phyloP scores from a whole-genome alignment of 2,888 invertebrate species.

The Ophraella communa region DNA sequence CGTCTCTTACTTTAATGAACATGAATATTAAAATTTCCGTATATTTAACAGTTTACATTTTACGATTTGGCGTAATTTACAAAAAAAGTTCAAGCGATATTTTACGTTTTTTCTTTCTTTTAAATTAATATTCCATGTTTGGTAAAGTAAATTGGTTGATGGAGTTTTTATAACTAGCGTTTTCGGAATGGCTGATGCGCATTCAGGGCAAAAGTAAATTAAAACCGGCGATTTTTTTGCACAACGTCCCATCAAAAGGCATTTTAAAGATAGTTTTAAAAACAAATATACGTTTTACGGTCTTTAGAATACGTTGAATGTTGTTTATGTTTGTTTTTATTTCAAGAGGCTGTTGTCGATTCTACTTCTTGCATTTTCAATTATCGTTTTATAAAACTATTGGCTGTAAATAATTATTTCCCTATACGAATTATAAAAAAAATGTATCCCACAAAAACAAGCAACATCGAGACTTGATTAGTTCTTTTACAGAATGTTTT shows the following conservation, averaged over 20 bases:
- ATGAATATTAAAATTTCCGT: not conserved
- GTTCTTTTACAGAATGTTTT: too few relatives aligned
- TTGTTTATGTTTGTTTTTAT: not conserved
- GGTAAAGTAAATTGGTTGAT: not conserved
- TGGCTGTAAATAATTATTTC: too few relatives aligned
- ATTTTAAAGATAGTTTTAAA: not conserved
- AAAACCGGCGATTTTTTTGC: not conserved
- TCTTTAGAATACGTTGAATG: not conserved
- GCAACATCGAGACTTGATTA: too few relatives aligned
- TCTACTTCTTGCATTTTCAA: too few relatives aligned
- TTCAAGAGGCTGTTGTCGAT: too few relatives aligned
- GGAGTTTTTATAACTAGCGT: not conserved
- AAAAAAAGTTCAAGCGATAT: not conserved
- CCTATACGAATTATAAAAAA: too few relatives aligned
- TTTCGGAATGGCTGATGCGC: not conserved
- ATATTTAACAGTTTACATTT: not conserved
- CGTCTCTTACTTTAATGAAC: slow-evolving; percentile 21
- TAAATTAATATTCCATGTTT: not conserved
- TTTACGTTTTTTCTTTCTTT: not conserved
- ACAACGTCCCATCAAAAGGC: not conserved
- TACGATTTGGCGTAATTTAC: not conserved
- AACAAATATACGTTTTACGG: not conserved
- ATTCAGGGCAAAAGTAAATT: not conserved
- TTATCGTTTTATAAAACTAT: not conserved
- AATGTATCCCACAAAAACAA: too few relatives aligned